phyloP scores from a whole-genome alignment of 2,113 vertebrate genomes.

The Cephalopterus ornatus region DNA sequence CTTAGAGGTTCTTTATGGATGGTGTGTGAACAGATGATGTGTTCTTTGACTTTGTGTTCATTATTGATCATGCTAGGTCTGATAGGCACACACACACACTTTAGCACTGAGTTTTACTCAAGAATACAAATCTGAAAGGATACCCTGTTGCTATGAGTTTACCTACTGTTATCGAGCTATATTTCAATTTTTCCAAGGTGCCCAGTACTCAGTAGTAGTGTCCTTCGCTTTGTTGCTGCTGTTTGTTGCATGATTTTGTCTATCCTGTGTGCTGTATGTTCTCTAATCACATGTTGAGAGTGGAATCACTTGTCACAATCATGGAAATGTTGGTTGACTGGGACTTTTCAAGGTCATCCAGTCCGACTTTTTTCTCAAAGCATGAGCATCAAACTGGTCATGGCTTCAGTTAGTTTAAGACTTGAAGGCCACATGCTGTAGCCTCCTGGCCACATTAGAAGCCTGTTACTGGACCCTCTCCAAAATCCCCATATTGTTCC shows the following conservation, averaged over 20 bases:
- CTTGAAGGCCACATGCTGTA: background rate
- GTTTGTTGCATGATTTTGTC: background rate
- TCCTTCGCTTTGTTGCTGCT: background rate
- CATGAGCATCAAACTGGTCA: background rate
- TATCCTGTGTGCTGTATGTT: background rate
- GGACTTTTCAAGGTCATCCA: background rate
- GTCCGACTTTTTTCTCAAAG: background rate
- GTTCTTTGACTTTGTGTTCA: background rate
- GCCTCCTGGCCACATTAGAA: background rate
- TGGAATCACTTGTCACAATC: background rate
- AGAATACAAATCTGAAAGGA: background rate
- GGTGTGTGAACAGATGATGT: background rate
- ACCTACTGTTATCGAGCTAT: background rate
- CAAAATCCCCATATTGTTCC: background rate
- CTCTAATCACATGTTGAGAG: background rate
- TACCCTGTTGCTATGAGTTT: background rate
- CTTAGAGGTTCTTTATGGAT: background rate
- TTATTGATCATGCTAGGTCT: background rate
- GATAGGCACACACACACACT: fast-evolving
- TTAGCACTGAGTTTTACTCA: background rate
- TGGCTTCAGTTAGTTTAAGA: background rate
- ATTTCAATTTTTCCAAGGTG: background rate
- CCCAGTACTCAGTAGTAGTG: background rate
- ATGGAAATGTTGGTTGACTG: background rate
- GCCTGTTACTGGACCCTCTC: background rate